phyloP scores from a whole-genome alignment of 2,888 invertebrate genomes.

The Ophioninae sp. region DNA sequence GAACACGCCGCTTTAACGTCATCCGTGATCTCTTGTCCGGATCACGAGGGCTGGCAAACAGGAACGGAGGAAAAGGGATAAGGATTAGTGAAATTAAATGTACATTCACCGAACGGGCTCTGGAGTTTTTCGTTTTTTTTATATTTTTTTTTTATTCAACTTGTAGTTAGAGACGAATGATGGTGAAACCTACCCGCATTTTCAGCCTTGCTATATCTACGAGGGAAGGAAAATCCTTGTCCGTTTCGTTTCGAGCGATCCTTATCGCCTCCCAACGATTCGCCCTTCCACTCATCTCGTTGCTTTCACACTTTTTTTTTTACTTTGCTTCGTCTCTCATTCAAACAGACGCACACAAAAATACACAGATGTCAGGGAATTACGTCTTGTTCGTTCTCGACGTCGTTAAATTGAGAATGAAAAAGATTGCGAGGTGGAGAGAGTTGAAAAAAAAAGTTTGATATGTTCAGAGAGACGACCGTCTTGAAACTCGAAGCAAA shows the following conservation, averaged over 20 bases:
- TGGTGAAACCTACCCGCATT: conserved; percentile 50
- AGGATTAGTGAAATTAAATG: conserved; percentile 61
- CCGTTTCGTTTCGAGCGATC: conserved; percentile 44
- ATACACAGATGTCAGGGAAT: background rate
- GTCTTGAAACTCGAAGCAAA: background rate
- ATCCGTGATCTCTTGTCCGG: conserved; percentile 29
- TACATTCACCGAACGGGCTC: conserved; percentile 44
- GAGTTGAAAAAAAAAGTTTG: background rate
- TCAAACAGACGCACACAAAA: background rate
- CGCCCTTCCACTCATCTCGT: conserved; percentile 38
- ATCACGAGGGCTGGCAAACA: background rate
- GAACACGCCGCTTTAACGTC: conserved; percentile 36
- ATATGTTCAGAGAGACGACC: background rate
- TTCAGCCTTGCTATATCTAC: conserved; percentile 23
- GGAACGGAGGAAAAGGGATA: conserved; percentile 28
- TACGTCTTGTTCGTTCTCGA: background rate
- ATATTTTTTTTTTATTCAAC: conserved; percentile 13
- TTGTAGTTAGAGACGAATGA: conserved; percentile 24
- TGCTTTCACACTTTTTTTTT: conserved; percentile 31
- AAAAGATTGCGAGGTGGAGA: background rate
- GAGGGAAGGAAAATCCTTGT: conserved; percentile 50
- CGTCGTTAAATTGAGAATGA: background rate
- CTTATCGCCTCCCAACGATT: conserved; percentile 41
- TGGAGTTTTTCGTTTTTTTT: conserved; percentile 3
- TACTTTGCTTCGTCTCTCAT: background rate